Evolutionary conservation across 2,888 invertebrate genomes (phyloP), one percentile per base, ranked within the genome.

Genomic region (Drosophila conformis): DNA sequence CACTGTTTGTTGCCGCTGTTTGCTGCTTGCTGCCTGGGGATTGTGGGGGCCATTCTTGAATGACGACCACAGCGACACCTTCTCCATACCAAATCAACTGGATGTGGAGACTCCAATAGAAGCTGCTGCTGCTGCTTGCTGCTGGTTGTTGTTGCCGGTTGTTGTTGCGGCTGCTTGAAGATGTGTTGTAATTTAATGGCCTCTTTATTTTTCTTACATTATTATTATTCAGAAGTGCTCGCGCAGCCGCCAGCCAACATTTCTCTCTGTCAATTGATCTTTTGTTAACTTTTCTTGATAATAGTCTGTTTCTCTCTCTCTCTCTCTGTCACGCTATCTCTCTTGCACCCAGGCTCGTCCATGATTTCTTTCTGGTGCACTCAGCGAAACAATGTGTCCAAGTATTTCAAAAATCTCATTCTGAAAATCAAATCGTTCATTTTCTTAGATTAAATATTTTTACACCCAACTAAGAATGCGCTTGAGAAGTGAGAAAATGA

Each of bases 251-350:
- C 78, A 76, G 56, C 38, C 72, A 76, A 82, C 87, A 80, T 87
- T 80, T 82, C 84, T 83, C 78, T 80, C 78, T 86, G 90, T 83
- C 91, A 90, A 90, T 91, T 90, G 87, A 88, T 90, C 90, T 90
- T 87, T 82, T 90, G 90, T 88, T 84, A 73, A 84, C 75, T 89
- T 89, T 87, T 90, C 88, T 78, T 87, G 90, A 89, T 86, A 89
- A 87, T 81, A 78, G 65, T 65, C 61, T 76, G 70, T 65, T 64
- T 70, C 64, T 69, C 46, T 51, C 13, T n/a, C 62, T 5, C 56
- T 64, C 29, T 42, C 13, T 18, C 52, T 40, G 57, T 51, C 65
- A 18, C 38, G 21, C 53, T 36, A 25, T 18, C 15, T 1, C 11
- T 10, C 21, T 54, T 40, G 42, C 76, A 69, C 64, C 63, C 62